These are phyloP conservation scores for Ophioninae sp. DNA, from an alignment of 2,888 invertebrate species.

Conservation along the genomic window DNA sequence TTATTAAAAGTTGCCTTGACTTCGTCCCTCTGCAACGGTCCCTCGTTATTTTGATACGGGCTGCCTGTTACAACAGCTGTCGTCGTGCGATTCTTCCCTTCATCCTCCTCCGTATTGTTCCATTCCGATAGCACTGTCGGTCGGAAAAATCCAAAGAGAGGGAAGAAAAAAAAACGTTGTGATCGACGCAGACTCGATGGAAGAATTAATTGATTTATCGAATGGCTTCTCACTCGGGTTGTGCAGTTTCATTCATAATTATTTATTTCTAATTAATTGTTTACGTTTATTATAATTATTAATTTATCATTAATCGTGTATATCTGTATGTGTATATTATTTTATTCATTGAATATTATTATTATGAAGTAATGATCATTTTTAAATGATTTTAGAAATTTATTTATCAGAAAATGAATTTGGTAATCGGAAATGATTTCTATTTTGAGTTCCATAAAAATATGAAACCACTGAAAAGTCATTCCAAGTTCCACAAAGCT, in stretches of 20 bases:
- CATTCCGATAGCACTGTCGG: slow-evolving; percentile 81
- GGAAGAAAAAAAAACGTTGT: background rate
- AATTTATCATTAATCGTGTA: too few relatives aligned
- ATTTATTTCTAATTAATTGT: background rate
- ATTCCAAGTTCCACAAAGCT: too few relatives aligned
- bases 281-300: too few relatives aligned
- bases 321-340: too few relatives aligned
- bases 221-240: background rate
- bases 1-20: slow-evolving; percentile 84
- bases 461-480: too few relatives aligned
- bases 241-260: background rate
- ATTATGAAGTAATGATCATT: too few relatives aligned
- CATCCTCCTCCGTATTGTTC: slow-evolving; percentile 85
- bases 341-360: too few relatives aligned
- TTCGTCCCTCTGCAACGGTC: slow-evolving; percentile 87
- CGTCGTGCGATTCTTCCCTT: slow-evolving; percentile 79
- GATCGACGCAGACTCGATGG: background rate
- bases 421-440: too few relatives aligned
- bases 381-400: too few relatives aligned
- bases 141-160: slow-evolving; percentile 1
- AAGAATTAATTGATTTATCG: background rate
- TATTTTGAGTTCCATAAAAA: too few relatives aligned
- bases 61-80: slow-evolving; percentile 81
- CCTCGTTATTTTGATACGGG: slow-evolving; percentile 83
- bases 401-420: too few relatives aligned